phyloP scores from a whole-genome alignment of 1,140 invertebrate genomes.

The Chrysoperla carnea region DNA sequence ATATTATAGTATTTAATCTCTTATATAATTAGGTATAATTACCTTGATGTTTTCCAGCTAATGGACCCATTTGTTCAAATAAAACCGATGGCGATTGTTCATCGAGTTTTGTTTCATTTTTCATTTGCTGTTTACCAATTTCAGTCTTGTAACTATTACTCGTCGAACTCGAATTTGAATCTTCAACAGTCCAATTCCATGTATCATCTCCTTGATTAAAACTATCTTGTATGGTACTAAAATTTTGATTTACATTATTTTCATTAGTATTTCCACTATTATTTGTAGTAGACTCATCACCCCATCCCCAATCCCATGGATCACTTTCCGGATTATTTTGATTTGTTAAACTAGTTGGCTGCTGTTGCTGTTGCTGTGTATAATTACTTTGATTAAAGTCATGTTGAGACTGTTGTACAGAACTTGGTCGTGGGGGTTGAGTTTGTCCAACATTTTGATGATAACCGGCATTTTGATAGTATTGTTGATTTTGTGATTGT shows the following conservation, averaged over 20 bases:
- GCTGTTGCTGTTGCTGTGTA: slow-evolving; percentile 9
- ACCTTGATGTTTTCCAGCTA: slow-evolving; percentile 2
- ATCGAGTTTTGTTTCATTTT: neutral
- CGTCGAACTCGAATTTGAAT: slow-evolving; percentile 5
- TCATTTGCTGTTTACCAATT: slow-evolving; percentile 1
- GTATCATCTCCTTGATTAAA: slow-evolving; percentile 20
- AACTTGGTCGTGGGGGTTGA: slow-evolving; percentile 4
- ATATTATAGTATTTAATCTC: slow-evolving; percentile 2
- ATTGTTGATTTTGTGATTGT: slow-evolving; percentile 8
- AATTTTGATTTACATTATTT: slow-evolving; percentile 1
- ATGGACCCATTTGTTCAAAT: slow-evolving; percentile 6
- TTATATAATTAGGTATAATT: neutral
- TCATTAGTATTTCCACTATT: neutral
- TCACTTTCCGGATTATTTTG: slow-evolving; percentile 7
- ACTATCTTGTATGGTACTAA: slow-evolving; percentile 15
- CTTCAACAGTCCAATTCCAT: slow-evolving; percentile 22
- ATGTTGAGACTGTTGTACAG: slow-evolving; percentile 3
- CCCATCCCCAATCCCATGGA: slow-evolving; percentile 19
- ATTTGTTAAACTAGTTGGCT: slow-evolving; percentile 9
- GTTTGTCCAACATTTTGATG: neutral
- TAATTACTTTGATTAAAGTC: slow-evolving; percentile 10
- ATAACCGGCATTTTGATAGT: slow-evolving; percentile 1
- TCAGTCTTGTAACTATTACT: slow-evolving; percentile 1
- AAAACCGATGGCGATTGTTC: neutral
- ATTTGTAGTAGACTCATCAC: slow-evolving; percentile 21